Evolutionary conservation across 2,113 vertebrate species (phyloP).

Genomic region (Phyllopteryx taeniolatus): DNA sequence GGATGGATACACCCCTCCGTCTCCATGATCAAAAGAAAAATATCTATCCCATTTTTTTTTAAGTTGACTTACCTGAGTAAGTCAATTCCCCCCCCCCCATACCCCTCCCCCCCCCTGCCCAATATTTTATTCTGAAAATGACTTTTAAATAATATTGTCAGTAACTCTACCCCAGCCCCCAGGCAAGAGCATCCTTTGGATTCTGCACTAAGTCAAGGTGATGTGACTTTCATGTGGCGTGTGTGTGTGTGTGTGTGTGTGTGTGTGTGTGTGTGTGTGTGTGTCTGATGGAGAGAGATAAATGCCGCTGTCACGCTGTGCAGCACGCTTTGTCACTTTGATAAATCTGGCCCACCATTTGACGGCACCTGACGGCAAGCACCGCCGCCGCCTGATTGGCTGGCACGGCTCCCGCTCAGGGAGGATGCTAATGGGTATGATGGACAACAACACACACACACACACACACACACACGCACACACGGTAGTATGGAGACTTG

Average conservation of each 20-base stretch:
- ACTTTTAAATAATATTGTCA: no score
- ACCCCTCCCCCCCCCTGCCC: no score
- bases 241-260: background rate
- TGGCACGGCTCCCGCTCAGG: slow-evolving; percentile 65
- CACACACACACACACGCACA: slow-evolving; percentile 6
- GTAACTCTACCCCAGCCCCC: no score
- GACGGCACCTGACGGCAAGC: slow-evolving; percentile 71
- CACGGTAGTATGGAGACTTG: background rate
- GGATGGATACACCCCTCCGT: no score
- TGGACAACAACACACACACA: slow-evolving; percentile 52
- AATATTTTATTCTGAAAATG: no score
- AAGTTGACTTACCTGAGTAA: no score
- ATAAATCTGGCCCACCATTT: slow-evolving; percentile 66
- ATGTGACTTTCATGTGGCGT: slow-evolving; percentile 9
- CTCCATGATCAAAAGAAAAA: no score
- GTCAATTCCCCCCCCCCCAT: no score
- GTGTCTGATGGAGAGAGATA: slow-evolving; percentile 50
- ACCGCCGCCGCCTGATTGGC: slow-evolving; percentile 63
- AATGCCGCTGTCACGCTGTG: slow-evolving; percentile 66
- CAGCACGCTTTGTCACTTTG: slow-evolving; percentile 65
- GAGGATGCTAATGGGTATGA: slow-evolving; percentile 65
- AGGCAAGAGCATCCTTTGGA: slow-evolving; percentile 2
- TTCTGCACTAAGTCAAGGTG: slow-evolving; percentile 8
- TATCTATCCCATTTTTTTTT: no score
- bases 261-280: background rate